Evolutionary conservation across 2,113 vertebrate genomes (phyloP).

Genomic region (Megaceryle torquata): DNA sequence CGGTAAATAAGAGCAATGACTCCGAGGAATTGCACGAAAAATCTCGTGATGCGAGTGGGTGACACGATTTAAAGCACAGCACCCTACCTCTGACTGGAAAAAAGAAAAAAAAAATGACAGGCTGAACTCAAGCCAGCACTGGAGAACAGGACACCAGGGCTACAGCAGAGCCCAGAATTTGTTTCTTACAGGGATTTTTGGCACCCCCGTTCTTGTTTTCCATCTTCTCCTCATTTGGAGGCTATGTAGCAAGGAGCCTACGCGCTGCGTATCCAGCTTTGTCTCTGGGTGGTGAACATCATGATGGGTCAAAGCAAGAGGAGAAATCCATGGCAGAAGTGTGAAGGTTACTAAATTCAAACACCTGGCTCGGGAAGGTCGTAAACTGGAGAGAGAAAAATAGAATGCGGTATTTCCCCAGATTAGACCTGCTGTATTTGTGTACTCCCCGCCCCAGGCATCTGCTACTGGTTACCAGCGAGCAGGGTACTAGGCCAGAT

Average conservation of each 20-base stretch:
- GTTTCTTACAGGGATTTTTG: not conserved
- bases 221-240: not conserved
- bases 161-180: not conserved
- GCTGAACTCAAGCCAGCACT: not conserved
- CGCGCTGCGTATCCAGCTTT: not conserved
- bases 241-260: rapidly evolving
- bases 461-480: not conserved
- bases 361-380: not conserved
- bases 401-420: not conserved
- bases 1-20: constrained; percentile 33
- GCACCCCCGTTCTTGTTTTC: not conserved
- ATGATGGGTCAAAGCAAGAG: rapidly evolving
- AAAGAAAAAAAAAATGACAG: not conserved
- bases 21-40: constrained; percentile 40
- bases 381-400: not conserved
- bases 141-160: not conserved
- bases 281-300: not conserved
- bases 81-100: not conserved
- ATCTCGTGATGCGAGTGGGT: constrained; percentile 19
- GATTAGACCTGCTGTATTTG: not conserved
- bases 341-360: not conserved
- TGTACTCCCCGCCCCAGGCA: not conserved
- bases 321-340: not conserved
- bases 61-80: not conserved
- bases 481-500: not conserved